Percentiles rank a stretch among this genome's conserved stretches.
Evolutionary conservation across 2,888 invertebrate genomes (phyloP).

Genomic region (Pristionchus mayeri): DNA sequence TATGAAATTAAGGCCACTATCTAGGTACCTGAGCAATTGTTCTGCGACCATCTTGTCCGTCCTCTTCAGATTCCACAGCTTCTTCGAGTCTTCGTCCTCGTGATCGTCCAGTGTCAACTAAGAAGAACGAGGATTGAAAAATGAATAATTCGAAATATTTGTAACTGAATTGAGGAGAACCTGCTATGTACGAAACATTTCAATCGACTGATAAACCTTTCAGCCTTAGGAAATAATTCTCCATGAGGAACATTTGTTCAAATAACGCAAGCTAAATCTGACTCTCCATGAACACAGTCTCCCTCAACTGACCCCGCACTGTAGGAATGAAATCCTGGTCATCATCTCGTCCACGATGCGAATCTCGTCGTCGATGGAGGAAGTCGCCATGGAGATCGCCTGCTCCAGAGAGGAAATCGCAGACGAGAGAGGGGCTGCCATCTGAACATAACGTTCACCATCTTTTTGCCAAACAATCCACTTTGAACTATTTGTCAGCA

Average conservation of each 20-base stretch:
- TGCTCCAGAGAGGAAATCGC: conserved; percentile 32
- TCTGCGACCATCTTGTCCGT: conserved; percentile 37
- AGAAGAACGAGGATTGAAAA: too few relatives aligned
- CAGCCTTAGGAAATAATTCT: too few relatives aligned
- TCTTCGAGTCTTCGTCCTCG: not conserved
- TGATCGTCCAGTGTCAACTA: conserved; percentile 79
- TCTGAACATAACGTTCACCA: too few relatives aligned
- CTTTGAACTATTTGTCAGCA: too few relatives aligned
- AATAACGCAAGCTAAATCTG: too few relatives aligned
- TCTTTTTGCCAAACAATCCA: too few relatives aligned
- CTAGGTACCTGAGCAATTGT: conserved; percentile 27
- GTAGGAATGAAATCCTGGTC: conserved; percentile 39
- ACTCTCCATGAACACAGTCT: too few relatives aligned
- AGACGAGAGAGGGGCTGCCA: conserved; percentile 10
- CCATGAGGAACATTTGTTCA: too few relatives aligned
- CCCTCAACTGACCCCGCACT: conserved; percentile 49
- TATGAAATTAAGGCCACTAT: not conserved
- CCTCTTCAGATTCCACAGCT: conserved; percentile 29
- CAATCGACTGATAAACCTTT: too few relatives aligned
- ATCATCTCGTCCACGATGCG: conserved; percentile 45
- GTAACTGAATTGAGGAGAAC: too few relatives aligned
- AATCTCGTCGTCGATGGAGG: conserved; percentile 39
- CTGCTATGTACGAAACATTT: too few relatives aligned
- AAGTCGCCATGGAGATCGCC: not conserved
- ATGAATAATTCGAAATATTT: too few relatives aligned